Evolutionary conservation across 2,113 vertebrate genomes (phyloP), one percentile per base, ranked within the genome.

Genomic region (Sorex fumeus): DNA sequence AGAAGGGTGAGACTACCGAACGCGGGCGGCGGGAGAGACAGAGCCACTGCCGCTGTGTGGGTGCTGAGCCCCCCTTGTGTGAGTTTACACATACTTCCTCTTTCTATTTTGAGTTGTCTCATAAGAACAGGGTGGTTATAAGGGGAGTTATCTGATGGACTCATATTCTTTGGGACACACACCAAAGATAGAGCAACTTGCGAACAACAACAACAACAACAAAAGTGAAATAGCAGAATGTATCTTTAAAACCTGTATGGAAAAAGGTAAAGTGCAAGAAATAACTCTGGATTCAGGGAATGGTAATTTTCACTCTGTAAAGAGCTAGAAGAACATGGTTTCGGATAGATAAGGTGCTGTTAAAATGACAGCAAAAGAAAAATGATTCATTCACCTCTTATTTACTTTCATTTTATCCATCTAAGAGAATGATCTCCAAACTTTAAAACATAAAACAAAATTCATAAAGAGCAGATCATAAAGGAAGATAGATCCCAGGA

Each of bases 391-490:
- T 88, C 76, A 79, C 62, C 47, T 95, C 66, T 79, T 83, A 71
- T 71, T 93, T 71, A 82, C 18, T 88, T 5, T 34, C n/a, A 89
- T 76, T 94, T 88, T 84, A 53, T 90, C 70, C 88, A 83, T 95
- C 84, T 79, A 91, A 66, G 67, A 94, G 50, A 93, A 89, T 76
- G 40, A 88, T 94, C 71, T 93, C 9, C 47, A 86, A 92, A 92
- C 60, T 76, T 18, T 79, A 89, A 79, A 94, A 43, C 84, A 94
- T 89, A 91, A 88, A 86, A 88, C 75, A 91, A 93, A 94, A 80
- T 88, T 28, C 43, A 67, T 57, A 50, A 91, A 87, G 45, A 91
- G 36, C 21, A 95, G 66, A 91, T 91, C 6, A 43, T 79, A 69
- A 86, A 91, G 66, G 34, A 75, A 93, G 83, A 93, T 57, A 90